Evolutionary conservation across 2,797 vertebrate species (phyloP).

Genomic region (Chelonia mydas): DNA sequence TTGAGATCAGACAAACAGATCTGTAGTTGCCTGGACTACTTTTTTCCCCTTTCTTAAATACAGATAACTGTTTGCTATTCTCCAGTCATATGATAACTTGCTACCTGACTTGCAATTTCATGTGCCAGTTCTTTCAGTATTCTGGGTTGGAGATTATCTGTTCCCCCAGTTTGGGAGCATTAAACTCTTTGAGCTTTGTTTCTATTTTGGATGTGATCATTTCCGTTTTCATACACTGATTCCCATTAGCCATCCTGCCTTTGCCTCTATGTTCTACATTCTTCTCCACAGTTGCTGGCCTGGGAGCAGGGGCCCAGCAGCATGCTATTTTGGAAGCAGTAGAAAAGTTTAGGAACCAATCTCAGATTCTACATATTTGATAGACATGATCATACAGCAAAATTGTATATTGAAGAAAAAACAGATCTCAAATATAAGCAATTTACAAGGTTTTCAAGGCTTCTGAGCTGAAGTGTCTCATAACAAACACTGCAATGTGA

Average conservation of each 20-base stretch:
- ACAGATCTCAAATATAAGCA: neutral
- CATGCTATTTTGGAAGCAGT: neutral
- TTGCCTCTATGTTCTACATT: neutral
- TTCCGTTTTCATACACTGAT: neutral
- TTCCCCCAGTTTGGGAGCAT: neutral
- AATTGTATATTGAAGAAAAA: neutral
- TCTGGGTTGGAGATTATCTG: neutral
- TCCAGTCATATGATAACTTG: neutral
- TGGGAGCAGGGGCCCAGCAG: neutral
- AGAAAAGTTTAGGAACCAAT: neutral
- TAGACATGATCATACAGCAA: neutral
- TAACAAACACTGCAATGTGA: neutral
- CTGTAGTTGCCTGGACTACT: neutral
- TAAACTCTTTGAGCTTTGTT: neutral
- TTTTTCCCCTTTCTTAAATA: neutral
- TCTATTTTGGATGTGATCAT: neutral
- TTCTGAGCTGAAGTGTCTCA: neutral
- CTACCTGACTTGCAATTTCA: neutral
- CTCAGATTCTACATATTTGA: neutral
- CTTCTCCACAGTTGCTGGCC: neutral
- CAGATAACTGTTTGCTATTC: neutral
- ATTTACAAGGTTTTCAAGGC: neutral
- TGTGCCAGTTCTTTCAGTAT: neutral
- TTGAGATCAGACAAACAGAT: neutral
- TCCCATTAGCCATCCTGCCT: neutral